These are phyloP conservation scores for Rhyacophila brunnea DNA, from an alignment of 1,140 invertebrate genomes.

Conservation along the genomic window DNA sequence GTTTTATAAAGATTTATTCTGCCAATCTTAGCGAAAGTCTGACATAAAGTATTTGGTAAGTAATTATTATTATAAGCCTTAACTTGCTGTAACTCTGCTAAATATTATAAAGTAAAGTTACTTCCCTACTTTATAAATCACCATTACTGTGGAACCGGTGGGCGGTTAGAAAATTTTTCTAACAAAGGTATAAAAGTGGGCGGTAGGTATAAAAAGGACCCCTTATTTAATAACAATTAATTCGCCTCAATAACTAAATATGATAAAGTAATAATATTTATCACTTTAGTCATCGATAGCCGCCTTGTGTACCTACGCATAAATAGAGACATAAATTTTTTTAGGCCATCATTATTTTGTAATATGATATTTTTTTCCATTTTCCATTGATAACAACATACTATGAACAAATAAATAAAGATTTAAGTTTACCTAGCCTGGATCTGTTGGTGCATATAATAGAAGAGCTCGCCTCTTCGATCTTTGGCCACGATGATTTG, in stretches of 20 bases:
- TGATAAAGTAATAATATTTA: too few species aligned
- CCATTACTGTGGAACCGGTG: too few species aligned
- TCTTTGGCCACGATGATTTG: constrained; percentile 58
- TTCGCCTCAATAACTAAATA: not conserved
- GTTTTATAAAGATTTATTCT: too few species aligned
- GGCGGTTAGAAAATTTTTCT: too few species aligned
- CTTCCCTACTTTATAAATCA: too few species aligned
- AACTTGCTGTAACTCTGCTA: too few species aligned
- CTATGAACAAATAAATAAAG: not conserved
- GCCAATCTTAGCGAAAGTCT: too few species aligned
- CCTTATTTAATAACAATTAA: not conserved
- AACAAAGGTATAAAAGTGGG: too few species aligned
- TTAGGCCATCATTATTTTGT: not conserved
- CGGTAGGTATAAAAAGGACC: too few species aligned
- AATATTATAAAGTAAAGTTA: too few species aligned
- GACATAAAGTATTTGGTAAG: too few species aligned
- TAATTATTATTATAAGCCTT: too few species aligned
- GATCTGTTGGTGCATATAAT: constrained; percentile 73
- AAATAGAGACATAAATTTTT: not conserved
- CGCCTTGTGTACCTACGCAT: not conserved
- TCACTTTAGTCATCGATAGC: not conserved
- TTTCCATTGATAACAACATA: not conserved
- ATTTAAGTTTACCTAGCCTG: constrained; percentile 45
- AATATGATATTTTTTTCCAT: not conserved
- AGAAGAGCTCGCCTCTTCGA: constrained; percentile 70